These are phyloP conservation scores for Apostichopus californicus DNA, from an alignment of 35 echinoderm and acorn worm genomes.

Conservation along the genomic window DNA sequence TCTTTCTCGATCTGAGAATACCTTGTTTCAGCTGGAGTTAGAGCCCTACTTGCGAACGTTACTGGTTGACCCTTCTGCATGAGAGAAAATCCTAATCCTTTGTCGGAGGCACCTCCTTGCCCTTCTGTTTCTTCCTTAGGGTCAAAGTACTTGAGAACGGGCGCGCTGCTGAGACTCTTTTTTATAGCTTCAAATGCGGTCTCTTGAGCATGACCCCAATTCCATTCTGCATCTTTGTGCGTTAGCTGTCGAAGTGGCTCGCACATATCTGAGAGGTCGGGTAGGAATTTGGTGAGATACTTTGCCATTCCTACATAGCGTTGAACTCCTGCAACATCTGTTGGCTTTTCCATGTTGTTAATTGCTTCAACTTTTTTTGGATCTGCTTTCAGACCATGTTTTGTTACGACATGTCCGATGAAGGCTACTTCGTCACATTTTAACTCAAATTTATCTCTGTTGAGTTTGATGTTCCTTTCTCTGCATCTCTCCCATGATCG, in stretches of 20 bases:
- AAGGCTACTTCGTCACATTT: slow-evolving; percentile 23
- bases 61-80: slow-evolving; percentile 72
- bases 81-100: slow-evolving; percentile 51
- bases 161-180: slow-evolving; percentile 19
- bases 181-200: slow-evolving; percentile 50
- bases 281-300: slow-evolving; percentile 65
- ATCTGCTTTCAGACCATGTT: slow-evolving; percentile 51
- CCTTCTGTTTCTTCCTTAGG: slow-evolving; percentile 45
- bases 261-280: slow-evolving; percentile 35
- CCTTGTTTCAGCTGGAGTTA: slow-evolving; percentile 55
- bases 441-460: slow-evolving; percentile 52
- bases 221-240: slow-evolving; percentile 51
- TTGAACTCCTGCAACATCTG: slow-evolving; percentile 36
- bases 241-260: slow-evolving; percentile 60
- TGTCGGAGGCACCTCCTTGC: slow-evolving; percentile 58
- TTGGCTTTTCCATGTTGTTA: slow-evolving; percentile 19
- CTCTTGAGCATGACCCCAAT: slow-evolving; percentile 30
- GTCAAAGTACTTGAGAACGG: slow-evolving; percentile 69
- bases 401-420: slow-evolving; percentile 50
- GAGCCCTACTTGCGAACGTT: slow-evolving; percentile 57
- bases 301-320: slow-evolving; percentile 47
- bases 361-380: slow-evolving; percentile 28
- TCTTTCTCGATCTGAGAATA: slow-evolving; percentile 84
- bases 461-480: slow-evolving; percentile 21
- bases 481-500: slow-evolving; percentile 4